phyloP scores from a whole-genome alignment of 1,140 invertebrate species.

The Pseudomyrmex sp. region DNA sequence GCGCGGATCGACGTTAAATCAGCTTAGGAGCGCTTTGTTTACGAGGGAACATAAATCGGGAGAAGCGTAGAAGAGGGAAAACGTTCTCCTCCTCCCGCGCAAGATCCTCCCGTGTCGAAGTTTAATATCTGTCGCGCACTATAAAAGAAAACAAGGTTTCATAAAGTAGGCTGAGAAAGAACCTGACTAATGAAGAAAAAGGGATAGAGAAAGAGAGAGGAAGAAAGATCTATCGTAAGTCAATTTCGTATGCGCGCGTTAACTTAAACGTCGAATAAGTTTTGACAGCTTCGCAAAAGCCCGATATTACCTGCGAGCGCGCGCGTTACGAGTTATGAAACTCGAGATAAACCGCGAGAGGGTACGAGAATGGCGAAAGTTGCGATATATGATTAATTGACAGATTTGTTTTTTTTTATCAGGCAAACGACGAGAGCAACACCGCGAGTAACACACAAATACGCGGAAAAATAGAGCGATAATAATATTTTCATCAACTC shows the following conservation, averaged over 20 bases:
- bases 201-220: too few relatives aligned
- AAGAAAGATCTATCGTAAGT: neutral
- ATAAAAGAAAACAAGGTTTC: constrained; percentile 55
- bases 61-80: constrained; percentile 30
- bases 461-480: too few relatives aligned
- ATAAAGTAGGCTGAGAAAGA: constrained; percentile 15
- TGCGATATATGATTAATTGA: too few relatives aligned
- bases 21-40: constrained; percentile 59
- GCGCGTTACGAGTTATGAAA: constrained; percentile 30
- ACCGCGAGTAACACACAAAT: too few relatives aligned
- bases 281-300: constrained; percentile 30
- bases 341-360: constrained; percentile 3
- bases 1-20: constrained; percentile 54
- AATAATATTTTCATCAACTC: too few relatives aligned
- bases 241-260: constrained; percentile 40
- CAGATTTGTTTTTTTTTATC: too few relatives aligned
- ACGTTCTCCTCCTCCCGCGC: constrained; percentile 19
- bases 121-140: constrained; percentile 49
- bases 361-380: too few relatives aligned
- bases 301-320: constrained; percentile 22
- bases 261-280: constrained; percentile 50
- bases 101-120: constrained; percentile 46
- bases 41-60: constrained; percentile 53
- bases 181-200: neutral
- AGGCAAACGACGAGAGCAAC: too few relatives aligned